Percentiles rank a stretch among this genome's conserved stretches.
Evolutionary conservation across 2,113 vertebrate species (phyloP).

Genomic region (Oceanites oceanicus): DNA sequence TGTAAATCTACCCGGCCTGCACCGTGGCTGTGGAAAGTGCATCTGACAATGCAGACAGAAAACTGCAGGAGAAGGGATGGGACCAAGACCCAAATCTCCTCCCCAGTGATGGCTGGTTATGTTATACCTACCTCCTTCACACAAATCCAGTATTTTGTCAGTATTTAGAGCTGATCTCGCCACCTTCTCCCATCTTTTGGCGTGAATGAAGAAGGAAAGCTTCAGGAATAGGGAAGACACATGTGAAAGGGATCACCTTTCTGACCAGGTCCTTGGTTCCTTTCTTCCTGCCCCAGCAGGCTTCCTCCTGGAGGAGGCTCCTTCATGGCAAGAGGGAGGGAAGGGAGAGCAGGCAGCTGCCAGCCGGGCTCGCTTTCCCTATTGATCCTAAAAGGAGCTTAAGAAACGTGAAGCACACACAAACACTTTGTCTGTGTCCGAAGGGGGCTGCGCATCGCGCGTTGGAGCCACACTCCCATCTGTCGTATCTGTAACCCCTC

Average conservation of each 20-base stretch:
- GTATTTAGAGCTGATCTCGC: rapidly evolving
- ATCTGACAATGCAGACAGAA: neutral
- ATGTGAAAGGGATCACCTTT: neutral
- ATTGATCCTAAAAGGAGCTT: neutral
- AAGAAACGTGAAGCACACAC: neutral
- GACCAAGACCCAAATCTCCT: neutral
- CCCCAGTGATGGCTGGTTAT: neutral
- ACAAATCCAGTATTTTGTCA: neutral
- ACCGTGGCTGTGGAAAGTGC: neutral
- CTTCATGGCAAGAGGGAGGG: neutral
- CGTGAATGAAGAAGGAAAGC: neutral
- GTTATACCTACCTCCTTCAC: neutral
- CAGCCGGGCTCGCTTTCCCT: neutral
- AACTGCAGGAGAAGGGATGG: neutral
- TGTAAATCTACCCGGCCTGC: neutral
- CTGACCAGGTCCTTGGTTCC: neutral
- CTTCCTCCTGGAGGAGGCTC: neutral
- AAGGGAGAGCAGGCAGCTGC: neutral
- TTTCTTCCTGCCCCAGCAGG: neutral
- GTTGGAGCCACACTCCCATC: neutral
- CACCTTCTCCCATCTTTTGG: neutral
- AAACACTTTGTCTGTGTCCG: neutral
- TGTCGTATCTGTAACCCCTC: neutral
- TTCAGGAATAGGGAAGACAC: neutral
- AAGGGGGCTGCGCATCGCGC: rapidly evolving